Evolutionary conservation across 1,140 invertebrate genomes (phyloP).

Genomic region (Micrasema minimum): DNA sequence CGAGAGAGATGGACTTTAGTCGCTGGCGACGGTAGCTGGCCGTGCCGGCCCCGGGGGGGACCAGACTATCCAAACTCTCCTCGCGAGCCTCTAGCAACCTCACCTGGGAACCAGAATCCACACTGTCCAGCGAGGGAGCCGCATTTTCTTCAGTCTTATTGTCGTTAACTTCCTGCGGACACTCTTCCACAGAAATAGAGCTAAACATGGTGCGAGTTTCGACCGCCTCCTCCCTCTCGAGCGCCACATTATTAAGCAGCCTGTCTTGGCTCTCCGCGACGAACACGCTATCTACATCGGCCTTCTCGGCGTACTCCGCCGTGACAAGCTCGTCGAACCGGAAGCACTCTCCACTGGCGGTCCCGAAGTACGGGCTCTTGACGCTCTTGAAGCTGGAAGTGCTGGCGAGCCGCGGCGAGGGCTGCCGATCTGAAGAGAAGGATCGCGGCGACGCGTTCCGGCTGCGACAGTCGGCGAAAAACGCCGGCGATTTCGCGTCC

Average conservation of each 20-base stretch:
- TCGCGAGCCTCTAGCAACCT: constrained; percentile 33
- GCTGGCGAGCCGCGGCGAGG: constrained; percentile 60
- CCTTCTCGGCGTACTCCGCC: constrained; percentile 6
- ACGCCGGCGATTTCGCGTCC: constrained; percentile 61
- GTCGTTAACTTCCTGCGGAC: constrained; percentile 30
- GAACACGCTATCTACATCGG: constrained; percentile 38
- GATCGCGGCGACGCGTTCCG: constrained; percentile 55
- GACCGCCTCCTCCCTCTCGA: neutral
- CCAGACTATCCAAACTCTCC: constrained; percentile 56
- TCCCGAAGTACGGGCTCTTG: constrained; percentile 42
- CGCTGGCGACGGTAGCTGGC: constrained; percentile 63
- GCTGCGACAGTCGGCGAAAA: constrained; percentile 60
- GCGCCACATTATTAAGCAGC: constrained; percentile 28
- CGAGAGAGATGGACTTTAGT: constrained; percentile 67
- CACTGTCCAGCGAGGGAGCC: neutral
- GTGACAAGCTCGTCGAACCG: constrained; percentile 25
- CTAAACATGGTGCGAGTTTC: too few species aligned
- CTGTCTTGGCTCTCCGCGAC: constrained; percentile 11
- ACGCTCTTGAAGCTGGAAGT: constrained; percentile 45
- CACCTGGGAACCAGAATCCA: constrained; percentile 50
- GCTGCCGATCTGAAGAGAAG: constrained; percentile 56
- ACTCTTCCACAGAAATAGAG: neutral
- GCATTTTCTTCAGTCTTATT: constrained; percentile 38
- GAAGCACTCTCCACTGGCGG: constrained; percentile 37
- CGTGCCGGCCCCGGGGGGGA: constrained; percentile 56